Base-by-base conservation (phyloP, 2,888 invertebrate genomes). In the Agrochola lychnidis region DNA sequence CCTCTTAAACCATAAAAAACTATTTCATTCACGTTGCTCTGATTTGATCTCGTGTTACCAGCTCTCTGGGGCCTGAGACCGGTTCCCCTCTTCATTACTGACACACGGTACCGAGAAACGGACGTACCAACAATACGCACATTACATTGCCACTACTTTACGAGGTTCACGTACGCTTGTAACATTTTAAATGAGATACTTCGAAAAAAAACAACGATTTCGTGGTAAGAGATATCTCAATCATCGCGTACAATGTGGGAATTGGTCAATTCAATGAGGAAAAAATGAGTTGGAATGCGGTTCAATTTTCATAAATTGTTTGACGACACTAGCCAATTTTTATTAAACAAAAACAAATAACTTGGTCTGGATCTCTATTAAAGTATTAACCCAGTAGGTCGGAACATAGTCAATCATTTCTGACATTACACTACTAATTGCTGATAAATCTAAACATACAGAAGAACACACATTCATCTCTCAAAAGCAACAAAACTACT, bases 21-120 rank as follows among this genome's bases (percentile, higher is more conserved):
- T 78, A 84, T 74, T 83, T 77, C 79, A 88, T 86, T 84, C 80
- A 85, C 68, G 70, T 76, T 71, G 75, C 77, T 84, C 86, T 83
- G 85, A 87, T 88, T 89, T 83, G 68, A 85, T 89, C 81, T 81
- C 68, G 57, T 73, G 74, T 87, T 86, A 89, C 87, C 87, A 87
- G 87, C 87, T 77, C 75, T 76, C 64, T 51, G 80, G 45, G 77
- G 94, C 94, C 93, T 66, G 73, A 63, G 77, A 94, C 94, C 94
- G 94, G 94, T 94, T 94, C 88, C 77, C 82, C 90, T 93, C 93
- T 94, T 94, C 92, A 94, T 94, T 93, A 94, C 90, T 75, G 79
- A 84, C 87, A 84, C 83, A 86, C 82, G 70, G 82, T 85, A 87
- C 84, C 48, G 59, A 85, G 83, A 83, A 85, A 78, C 70, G 82